Base-by-base conservation (phyloP, 2,113 vertebrate genomes). In the Psettodes erumei region DNA sequence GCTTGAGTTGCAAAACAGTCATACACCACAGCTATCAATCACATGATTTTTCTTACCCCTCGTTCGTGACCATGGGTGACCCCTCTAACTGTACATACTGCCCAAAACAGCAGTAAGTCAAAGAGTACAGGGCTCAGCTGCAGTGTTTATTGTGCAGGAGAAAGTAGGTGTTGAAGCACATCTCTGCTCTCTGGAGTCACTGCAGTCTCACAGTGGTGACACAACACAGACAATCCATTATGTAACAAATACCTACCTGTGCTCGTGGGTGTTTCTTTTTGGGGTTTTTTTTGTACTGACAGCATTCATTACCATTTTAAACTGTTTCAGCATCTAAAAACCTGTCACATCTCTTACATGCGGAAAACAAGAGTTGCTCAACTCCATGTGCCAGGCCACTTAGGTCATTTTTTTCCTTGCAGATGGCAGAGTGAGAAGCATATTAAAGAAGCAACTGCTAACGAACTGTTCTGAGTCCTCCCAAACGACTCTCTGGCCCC, bases 381-480 rank as follows among this genome's bases (percentile, higher is more conserved):
- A 37, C 51, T 56, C 19, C 16, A 28, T 40, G 85, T 80, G 47
- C 82, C 60, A 40, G 58, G 81, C 60, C 63, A 50, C 85, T 88
- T 77, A 71, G 75, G 87, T 82, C 84, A 87, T 81, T 81, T 86
- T 86, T 87, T 75, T 90, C 75, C 82, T 82, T 82, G 73, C 62
- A 75, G 67, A 81, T 51, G 71, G 71, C 70, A 71, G 71, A 79
- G 78, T 81, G 73, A 76, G 66, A 81, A 16, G 79, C 83, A 86
- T 86, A 80, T 85, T 82, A 74, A 88, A 82, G 63, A 78, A 48
- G 68, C 15, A 63, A 79, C 60, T 76, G 54, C 81, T 67, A 66
- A 38, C 37, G 35, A 9, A 70, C 48, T 71, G 38, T 53, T 77
- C 51, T 33, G 21, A 60, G 16, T 9, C 62, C 25, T 67, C 33